Conservation (phyloP, 2,113 vertebrate species). For the Phodopus roborovskii region DNA sequence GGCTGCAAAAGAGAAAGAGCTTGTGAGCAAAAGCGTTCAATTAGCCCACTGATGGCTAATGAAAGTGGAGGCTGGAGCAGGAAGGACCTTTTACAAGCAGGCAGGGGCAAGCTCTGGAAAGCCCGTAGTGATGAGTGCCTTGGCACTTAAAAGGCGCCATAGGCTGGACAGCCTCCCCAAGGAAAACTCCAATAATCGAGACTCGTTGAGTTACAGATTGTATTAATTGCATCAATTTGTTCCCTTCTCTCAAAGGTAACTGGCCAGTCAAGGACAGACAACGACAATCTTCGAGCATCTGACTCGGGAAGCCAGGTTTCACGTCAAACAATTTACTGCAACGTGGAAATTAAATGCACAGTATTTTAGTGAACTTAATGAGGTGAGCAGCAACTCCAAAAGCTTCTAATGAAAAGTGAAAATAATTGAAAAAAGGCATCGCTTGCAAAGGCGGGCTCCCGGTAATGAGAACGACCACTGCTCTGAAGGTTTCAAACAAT, state of each 20-base stretch:
- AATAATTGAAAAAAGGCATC: constrained; percentile 78
- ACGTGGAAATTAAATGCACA: constrained; percentile 62
- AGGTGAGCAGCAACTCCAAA: constrained; percentile 65
- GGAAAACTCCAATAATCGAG: neutral
- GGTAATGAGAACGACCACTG: constrained; percentile 61
- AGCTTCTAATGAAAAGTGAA: constrained; percentile 79
- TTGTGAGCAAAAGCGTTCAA: constrained; percentile 61
- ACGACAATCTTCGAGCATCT: neutral
- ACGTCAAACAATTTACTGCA: constrained; percentile 60
- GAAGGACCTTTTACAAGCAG: constrained; percentile 41
- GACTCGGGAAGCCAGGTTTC: constrained; percentile 39
- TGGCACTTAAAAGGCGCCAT: neutral
- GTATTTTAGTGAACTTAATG: constrained; percentile 71
- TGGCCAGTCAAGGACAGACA: neutral
- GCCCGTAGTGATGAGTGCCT: neutral
- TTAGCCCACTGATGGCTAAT: constrained; percentile 52
- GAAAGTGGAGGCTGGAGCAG: neutral
- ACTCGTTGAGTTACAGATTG: constrained; percentile 40
- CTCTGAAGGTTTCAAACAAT: constrained; percentile 71
- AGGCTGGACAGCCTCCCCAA: neutral
- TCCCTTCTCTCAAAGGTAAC: neutral
- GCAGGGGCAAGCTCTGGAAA: neutral
- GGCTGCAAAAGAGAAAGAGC: constrained; percentile 41
- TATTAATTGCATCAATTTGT: neutral
- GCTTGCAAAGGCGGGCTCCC: constrained; percentile 52